Evolutionary conservation across 2,113 vertebrate genomes (phyloP), one percentile per base, ranked within the genome.

Genomic region (Ceyx melanurus): DNA sequence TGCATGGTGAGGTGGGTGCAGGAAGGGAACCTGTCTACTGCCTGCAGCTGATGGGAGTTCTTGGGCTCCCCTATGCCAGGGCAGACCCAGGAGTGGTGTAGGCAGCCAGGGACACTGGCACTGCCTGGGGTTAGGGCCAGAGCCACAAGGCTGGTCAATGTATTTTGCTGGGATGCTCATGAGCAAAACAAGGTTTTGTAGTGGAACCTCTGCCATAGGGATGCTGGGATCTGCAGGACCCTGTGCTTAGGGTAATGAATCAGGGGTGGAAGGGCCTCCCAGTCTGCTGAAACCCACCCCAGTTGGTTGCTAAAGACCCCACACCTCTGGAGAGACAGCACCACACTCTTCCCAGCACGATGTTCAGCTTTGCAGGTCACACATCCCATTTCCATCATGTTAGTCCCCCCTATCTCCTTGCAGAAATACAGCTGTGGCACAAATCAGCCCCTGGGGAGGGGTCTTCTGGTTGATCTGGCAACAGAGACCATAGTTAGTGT

Each of bases 361-460:
- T 11, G 37, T 9, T 15, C 28, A 48, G 45, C 67, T 61, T 25
- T 33, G 46, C 33, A 19, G 40, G 40, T 62, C 67, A 23, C 10
- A 3, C 1, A 0, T 4, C 9, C 15, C 25, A 2, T n/a, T n/a
- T 68, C 29, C 43, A 15, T n/a, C 11, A 13, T 2, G 17, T 43
- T 65, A 17, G 21, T 42, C n/a, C 19, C 40, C n/a, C 23, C 19
- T 4, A 4, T 3, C 8, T 26, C 15, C 13, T 5, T 2, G 3
- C 6, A 56, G 42, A 48, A 80, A 37, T 6, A 2, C 0, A 2
- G 6, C 75, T 50, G 46, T 16, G 9, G 61, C 37, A 43, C 33
- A 22, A 5, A 13, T 11, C 20, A 43, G 40, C 4, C 53, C 18
- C 20, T 40, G 6, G 11, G n/a, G 28, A 58, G 29, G 20, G 51